Base-by-base conservation (phyloP, 2,113 vertebrate genomes). In the Meleagris gallopavo region DNA sequence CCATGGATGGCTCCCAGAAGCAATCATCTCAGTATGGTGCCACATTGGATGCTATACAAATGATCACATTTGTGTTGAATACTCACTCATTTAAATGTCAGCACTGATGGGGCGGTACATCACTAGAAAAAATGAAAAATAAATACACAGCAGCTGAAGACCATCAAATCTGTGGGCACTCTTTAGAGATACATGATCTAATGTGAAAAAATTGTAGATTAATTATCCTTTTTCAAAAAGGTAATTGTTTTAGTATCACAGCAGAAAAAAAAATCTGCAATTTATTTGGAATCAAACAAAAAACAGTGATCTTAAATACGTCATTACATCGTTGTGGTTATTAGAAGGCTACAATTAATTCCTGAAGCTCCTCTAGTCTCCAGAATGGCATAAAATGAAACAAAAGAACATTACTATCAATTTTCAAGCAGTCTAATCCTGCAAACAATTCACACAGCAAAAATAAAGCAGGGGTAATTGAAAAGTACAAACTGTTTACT, bases 31-130 rank as follows among this genome's bases (percentile, higher is more conserved):
- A 96, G 98, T 98, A 98, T 99, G 99, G 98, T 98, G 98, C 97
- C 98, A 65, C 90, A 86, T 89, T 98, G 98, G 98, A 98, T 98
- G 98, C 98, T 98, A 97, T 98, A 98, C 98, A 99, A 99, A 98
- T 98, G 98, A 99, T 99, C 98, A 98, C 98, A 98, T 98, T 98
- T 98, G 98, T 98, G 98, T 98, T 97, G 98, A 99, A 98, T 98
- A 98, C 98, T 98, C 98, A 98, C 98, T 99, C 99, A 99, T 99
- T 99, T 99, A 99, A 99, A 99, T 99, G 99, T 99, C 99, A 99
- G 98, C 97, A 91, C 97, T 99, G 98, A 99, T 98, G 98, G 98
- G 98, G 97, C 7, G 67, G 98, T 97, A 93, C 97, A 97, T 97
- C 97, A 97, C 97, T 84, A 96, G 97, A 83, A 96, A 98, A 98